phyloP scores from a whole-genome alignment of 2,888 invertebrate species.

The Chalcosyrphus nemorum region DNA sequence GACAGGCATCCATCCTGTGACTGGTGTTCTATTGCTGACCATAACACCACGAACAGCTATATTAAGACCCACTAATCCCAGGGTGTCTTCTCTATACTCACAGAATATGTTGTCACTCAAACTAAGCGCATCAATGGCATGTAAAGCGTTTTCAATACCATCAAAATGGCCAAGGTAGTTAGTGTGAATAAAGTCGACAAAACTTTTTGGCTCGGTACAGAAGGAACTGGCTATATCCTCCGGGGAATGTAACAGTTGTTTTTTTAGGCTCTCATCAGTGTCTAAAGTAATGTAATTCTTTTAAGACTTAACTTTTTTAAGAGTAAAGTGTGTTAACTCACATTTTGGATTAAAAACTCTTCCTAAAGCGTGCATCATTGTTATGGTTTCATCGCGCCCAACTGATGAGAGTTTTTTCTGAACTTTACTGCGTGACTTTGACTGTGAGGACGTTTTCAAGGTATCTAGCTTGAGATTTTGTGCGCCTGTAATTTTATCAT shows the following conservation, averaged over 20 bases:
- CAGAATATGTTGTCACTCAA: conserved; percentile 86
- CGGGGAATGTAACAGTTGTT: conserved; percentile 84
- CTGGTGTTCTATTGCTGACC: conserved; percentile 87
- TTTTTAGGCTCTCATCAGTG: conserved; percentile 75
- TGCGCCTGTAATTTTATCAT: too few species aligned
- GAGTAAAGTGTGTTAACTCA: conserved; percentile 78
- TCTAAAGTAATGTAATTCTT: conserved; percentile 75
- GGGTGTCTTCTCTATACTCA: conserved; percentile 84
- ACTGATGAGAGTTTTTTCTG: conserved; percentile 81
- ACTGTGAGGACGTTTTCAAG: conserved; percentile 37
- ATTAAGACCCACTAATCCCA: conserved; percentile 84
- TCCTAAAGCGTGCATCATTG: conserved; percentile 89
- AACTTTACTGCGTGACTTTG: conserved; percentile 74
- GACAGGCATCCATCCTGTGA: conserved; percentile 89
- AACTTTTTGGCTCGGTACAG: conserved; percentile 86
- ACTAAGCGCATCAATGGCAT: conserved; percentile 87
- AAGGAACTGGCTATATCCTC: conserved; percentile 87
- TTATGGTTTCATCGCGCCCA: conserved; percentile 87
- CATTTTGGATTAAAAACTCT: conserved; percentile 90
- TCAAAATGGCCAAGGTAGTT: conserved; percentile 89
- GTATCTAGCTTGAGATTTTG: conserved; percentile 70
- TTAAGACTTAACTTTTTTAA: background rate
- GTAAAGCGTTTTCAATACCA: conserved; percentile 85
- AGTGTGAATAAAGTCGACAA: conserved; percentile 87
- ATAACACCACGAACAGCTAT: conserved; percentile 87